phyloP scores from a whole-genome alignment of 2,888 invertebrate genomes.

The Noctuana brunneofusca region DNA sequence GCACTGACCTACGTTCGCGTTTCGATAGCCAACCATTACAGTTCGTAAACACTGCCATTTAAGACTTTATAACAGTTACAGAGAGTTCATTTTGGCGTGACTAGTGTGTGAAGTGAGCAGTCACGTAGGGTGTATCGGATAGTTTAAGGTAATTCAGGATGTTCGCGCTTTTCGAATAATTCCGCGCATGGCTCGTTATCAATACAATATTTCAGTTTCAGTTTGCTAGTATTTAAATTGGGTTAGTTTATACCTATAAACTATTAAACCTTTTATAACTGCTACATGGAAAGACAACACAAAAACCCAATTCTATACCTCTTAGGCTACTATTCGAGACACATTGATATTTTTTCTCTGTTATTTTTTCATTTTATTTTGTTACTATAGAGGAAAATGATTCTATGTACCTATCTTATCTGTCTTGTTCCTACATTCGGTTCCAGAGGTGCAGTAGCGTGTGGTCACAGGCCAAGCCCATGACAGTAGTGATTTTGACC shows the following conservation, averaged over 20 bases:
- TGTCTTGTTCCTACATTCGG: no score
- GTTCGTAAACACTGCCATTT: neutral
- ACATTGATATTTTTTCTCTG: no score
- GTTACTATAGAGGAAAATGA: no score
- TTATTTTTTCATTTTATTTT: no score
- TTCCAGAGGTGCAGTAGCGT: neutral
- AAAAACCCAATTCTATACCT: no score
- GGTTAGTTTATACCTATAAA: conserved; percentile 1
- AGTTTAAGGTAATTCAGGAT: conserved; percentile 52
- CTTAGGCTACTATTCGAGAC: no score
- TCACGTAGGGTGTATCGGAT: conserved; percentile 41
- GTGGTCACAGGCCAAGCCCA: neutral
- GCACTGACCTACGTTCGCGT: neutral
- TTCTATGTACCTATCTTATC: no score
- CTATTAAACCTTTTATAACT: conserved; percentile 11
- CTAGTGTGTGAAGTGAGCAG: conserved; percentile 21
- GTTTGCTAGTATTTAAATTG: conserved; percentile 22
- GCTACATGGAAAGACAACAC: neutral
- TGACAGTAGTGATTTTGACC: neutral
- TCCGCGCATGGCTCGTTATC: conserved; percentile 21
- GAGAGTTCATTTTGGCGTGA: conserved; percentile 34
- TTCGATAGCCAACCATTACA: neutral
- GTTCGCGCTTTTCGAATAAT: conserved; percentile 40
- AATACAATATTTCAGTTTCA: conserved; percentile 22
- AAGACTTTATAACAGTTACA: conserved; percentile 16